A percentile compares a stretch with the other conserved stretches of the same genome.
Evolutionary conservation across 2,797 vertebrate genomes (phyloP).

Genomic region (Phoeniculus purpureus): DNA sequence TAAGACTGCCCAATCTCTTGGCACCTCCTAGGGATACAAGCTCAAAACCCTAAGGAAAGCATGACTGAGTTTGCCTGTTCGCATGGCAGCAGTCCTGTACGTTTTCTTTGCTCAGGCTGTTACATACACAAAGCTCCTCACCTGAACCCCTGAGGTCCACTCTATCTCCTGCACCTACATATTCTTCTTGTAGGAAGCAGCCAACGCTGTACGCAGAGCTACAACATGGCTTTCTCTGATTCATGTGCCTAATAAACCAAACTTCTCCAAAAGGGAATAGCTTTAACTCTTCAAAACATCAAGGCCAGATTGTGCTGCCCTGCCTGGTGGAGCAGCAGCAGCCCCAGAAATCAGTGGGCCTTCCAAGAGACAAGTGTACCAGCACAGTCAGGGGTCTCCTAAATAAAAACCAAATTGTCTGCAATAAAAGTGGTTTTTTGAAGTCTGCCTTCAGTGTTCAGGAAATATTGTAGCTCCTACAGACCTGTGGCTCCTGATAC

Average conservation of each 20-base stretch:
- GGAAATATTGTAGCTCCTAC: not conserved
- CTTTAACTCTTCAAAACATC: not conserved
- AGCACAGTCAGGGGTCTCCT: not conserved
- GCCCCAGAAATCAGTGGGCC: not conserved
- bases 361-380: not conserved
- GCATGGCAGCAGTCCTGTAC: not conserved
- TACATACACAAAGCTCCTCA: not conserved
- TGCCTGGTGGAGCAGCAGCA: fast-evolving
- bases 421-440: not conserved
- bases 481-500: not conserved
- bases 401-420: not conserved
- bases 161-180: not conserved
- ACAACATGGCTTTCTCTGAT: not conserved
- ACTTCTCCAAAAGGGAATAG: not conserved
- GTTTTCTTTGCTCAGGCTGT: not conserved
- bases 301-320: not conserved
- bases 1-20: fast-evolving
- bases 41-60: not conserved
- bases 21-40: not conserved
- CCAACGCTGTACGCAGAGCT: not conserved
- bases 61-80: not conserved
- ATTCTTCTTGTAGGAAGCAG: not conserved
- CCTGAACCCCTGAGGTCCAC: not conserved
- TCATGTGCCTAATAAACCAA: not conserved
- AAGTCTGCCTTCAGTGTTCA: not conserved